These are phyloP conservation scores for Sphaeridia pumilis DNA, from an alignment of 2,888 invertebrate species.

Conservation along the genomic window DNA sequence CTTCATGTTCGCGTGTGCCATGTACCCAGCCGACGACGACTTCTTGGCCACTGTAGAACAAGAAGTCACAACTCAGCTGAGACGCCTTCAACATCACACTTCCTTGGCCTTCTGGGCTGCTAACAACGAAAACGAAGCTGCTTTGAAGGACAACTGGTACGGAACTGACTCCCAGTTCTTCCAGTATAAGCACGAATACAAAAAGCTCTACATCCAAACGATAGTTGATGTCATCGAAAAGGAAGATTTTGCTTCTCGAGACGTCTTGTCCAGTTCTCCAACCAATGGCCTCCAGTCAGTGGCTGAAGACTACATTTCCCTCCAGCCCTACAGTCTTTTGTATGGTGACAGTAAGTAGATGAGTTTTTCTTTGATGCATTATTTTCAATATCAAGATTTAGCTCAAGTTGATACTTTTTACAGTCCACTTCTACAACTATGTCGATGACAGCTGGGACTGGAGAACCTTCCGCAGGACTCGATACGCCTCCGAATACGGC, in stretches of 20 bases:
- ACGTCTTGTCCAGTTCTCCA: slow-evolving; percentile 79
- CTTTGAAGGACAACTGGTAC: slow-evolving; percentile 69
- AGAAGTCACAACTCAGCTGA: slow-evolving; percentile 44
- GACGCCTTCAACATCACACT: slow-evolving; percentile 42
- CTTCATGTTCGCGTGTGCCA: slow-evolving; percentile 48
- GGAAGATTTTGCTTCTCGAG: slow-evolving; percentile 52
- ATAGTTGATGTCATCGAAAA: slow-evolving; percentile 53
- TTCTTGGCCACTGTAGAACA: slow-evolving; percentile 42
- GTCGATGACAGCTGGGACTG: slow-evolving; percentile 66
- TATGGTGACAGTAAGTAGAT: slow-evolving; percentile 43
- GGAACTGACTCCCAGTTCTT: slow-evolving; percentile 40
- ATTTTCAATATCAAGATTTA: neutral
- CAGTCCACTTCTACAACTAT: slow-evolving; percentile 84
- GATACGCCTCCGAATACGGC: slow-evolving; percentile 90
- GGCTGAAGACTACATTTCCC: slow-evolving; percentile 41
- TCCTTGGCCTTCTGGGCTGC: slow-evolving; percentile 45
- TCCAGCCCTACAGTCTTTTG: slow-evolving; percentile 37
- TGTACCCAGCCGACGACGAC: slow-evolving; percentile 44
- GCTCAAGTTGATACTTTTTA: slow-evolving; percentile 34
- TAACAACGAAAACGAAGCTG: slow-evolving; percentile 58
- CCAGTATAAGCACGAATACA: slow-evolving; percentile 61
- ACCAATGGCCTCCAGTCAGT: slow-evolving; percentile 68
- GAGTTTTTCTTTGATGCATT: neutral
- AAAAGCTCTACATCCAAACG: slow-evolving; percentile 67
- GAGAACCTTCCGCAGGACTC: slow-evolving; percentile 44